phyloP scores from a whole-genome alignment of 2,888 invertebrate species.

The Aricia artaxerxes region DNA sequence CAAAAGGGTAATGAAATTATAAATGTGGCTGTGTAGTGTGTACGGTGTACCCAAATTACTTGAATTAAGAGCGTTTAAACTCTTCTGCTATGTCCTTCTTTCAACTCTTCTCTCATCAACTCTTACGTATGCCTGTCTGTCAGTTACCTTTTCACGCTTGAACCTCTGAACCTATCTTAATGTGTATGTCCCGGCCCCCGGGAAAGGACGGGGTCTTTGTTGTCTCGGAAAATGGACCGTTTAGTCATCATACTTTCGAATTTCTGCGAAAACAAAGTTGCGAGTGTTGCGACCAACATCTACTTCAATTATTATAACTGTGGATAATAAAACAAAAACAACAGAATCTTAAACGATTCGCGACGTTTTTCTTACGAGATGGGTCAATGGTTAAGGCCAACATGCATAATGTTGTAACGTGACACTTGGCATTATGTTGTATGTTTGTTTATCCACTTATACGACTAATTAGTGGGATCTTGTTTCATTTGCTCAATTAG shows the following conservation, averaged over 20 bases:
- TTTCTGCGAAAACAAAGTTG: too few species aligned
- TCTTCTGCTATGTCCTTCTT: too few species aligned
- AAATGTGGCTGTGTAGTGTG: not conserved
- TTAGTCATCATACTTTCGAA: too few species aligned
- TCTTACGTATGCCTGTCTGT: not conserved
- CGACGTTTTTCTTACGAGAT: not conserved
- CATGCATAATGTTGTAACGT: not conserved
- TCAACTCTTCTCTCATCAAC: not conserved
- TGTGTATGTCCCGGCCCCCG: too few species aligned
- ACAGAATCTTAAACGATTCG: not conserved
- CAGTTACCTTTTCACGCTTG: too few species aligned
- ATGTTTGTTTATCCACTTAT: conserved; percentile 28
- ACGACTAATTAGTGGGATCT: conserved; percentile 46
- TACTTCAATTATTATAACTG: too few species aligned
- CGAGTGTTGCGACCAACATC: too few species aligned
- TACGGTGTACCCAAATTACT: not conserved
- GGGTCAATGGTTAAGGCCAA: conserved; percentile 13
- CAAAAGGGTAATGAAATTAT: not conserved
- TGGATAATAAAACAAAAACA: not conserved
- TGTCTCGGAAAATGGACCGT: too few species aligned
- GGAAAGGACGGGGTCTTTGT: too few species aligned
- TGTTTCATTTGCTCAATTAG: conserved; percentile 41
- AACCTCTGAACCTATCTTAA: too few species aligned
- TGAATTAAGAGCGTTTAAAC: not conserved
- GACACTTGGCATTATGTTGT: conserved; percentile 21